Conservation (phyloP, 2,888 invertebrate species). For the Piscicola geometra region DNA sequence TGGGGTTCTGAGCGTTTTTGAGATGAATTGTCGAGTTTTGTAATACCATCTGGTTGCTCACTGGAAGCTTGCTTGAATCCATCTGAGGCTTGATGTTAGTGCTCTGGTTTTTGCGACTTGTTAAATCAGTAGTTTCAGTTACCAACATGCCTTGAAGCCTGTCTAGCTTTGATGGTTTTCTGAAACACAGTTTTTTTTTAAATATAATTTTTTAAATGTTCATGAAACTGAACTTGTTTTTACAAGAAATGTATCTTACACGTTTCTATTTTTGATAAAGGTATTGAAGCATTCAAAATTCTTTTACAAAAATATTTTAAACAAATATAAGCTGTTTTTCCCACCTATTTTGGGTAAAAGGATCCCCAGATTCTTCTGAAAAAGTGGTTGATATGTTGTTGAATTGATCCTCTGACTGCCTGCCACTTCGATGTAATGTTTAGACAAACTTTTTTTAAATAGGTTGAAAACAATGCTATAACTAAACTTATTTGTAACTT, state of each 20-base stretch:
- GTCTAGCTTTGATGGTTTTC: conserved; percentile 6
- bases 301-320: no score
- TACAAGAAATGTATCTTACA: no score
- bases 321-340: no score
- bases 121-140: background rate
- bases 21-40: background rate
- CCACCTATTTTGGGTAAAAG: background rate
- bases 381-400: background rate
- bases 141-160: background rate
- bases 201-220: background rate
- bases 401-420: conserved; percentile 13
- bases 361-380: conserved; percentile 1
- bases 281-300: no score
- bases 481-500: no score
- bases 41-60: no score
- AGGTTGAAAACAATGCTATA: no score
- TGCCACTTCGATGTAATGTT: no score
- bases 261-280: no score
- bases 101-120: background rate
- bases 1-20: background rate
- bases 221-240: no score
- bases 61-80: no score
- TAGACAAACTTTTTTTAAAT: no score
- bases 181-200: background rate
- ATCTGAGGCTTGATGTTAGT: background rate